phyloP scores from a whole-genome alignment of 2,888 invertebrate species.

The Xestia c-nigrum region DNA sequence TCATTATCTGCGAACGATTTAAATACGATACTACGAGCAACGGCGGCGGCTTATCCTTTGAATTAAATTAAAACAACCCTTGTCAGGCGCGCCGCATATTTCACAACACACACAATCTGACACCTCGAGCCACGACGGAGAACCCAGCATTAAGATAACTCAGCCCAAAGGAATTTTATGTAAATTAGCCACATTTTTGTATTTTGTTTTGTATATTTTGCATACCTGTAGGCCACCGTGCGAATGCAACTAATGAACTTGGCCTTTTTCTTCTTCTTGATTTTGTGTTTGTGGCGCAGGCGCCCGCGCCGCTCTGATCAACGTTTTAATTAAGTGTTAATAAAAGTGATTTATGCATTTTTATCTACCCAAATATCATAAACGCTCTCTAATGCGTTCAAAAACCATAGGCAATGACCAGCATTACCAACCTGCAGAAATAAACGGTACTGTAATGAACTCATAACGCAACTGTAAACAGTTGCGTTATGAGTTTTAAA shows the following conservation, averaged over 20 bases:
- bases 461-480: too few species aligned
- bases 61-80: slow-evolving; percentile 85
- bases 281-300: slow-evolving; percentile 37
- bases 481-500: too few species aligned
- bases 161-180: slow-evolving; percentile 82
- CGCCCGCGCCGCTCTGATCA: slow-evolving; percentile 61
- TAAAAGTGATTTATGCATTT: slow-evolving; percentile 62
- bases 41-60: slow-evolving; percentile 81
- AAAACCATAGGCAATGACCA: too few species aligned
- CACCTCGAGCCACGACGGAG: slow-evolving; percentile 67
- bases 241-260: slow-evolving; percentile 75
- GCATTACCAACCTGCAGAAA: too few species aligned
- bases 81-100: slow-evolving; percentile 79
- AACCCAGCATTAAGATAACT: slow-evolving; percentile 64
- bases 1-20: slow-evolving; percentile 82
- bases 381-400: too few species aligned
- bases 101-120: slow-evolving; percentile 78
- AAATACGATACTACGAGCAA: slow-evolving; percentile 69
- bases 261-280: slow-evolving; percentile 12
- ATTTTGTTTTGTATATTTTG: slow-evolving; percentile 74
- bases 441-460: too few species aligned
- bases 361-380: too few species aligned
- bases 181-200: slow-evolving; percentile 81
- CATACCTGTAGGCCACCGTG: slow-evolving; percentile 76
- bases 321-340: slow-evolving; percentile 67